Conservation (phyloP, 2,888 invertebrate genomes). For the Germaria angustata region DNA sequence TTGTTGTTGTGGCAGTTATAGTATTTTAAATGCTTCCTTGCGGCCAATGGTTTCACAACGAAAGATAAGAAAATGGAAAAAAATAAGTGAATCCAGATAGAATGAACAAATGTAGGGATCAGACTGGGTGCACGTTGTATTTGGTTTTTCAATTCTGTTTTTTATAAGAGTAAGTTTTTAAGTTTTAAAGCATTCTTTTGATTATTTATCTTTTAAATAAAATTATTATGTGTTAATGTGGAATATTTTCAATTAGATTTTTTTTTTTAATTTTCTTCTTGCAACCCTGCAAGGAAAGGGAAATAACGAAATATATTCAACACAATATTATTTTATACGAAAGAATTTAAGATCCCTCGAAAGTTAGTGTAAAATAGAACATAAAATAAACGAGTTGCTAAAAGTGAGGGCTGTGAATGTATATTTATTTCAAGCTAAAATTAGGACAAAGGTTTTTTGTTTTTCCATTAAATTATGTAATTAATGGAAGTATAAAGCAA, state of each 20-base stretch:
- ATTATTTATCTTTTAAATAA: conserved; percentile 3
- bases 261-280: neutral
- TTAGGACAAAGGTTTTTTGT: too few relatives aligned
- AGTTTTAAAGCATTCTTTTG: conserved; percentile 19
- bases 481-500: too few relatives aligned
- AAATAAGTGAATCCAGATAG: conserved; percentile 29
- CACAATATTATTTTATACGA: too few relatives aligned
- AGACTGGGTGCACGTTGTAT: conserved; percentile 23
- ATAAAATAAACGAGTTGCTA: too few relatives aligned
- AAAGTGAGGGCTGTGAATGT: too few relatives aligned
- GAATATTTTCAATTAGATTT: conserved; percentile 48
- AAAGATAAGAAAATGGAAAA: neutral
- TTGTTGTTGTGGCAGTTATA: conserved; percentile 51
- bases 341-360: too few relatives aligned
- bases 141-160: neutral
- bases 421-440: too few relatives aligned
- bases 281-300: neutral
- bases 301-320: too few relatives aligned
- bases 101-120: conserved; percentile 48
- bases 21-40: conserved; percentile 64
- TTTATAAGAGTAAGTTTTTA: neutral
- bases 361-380: too few relatives aligned
- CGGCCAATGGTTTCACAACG: conserved; percentile 53
- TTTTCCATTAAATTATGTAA: too few relatives aligned
- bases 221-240: conserved; percentile 55